phyloP scores from a whole-genome alignment of 1,140 invertebrate genomes.

The Psix sp. region DNA sequence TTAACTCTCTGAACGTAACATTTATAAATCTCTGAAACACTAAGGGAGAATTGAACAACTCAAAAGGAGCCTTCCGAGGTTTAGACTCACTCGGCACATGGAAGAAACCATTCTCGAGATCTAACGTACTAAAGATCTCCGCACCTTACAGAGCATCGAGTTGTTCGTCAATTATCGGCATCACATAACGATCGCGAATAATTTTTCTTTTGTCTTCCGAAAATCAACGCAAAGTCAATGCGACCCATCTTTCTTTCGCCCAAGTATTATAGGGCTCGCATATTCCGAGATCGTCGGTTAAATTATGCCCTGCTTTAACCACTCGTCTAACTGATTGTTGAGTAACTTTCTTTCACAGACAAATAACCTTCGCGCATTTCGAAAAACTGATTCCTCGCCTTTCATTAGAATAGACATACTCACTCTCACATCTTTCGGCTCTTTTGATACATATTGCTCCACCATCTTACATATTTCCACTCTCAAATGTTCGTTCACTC shows the following conservation, averaged over 20 bases:
- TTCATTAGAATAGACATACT: conserved; percentile 8
- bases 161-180: background rate
- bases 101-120: conserved; percentile 3
- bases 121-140: background rate
- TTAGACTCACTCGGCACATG: background rate
- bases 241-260: conserved; percentile 10
- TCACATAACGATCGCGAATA: background rate
- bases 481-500: background rate
- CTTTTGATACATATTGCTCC: background rate
- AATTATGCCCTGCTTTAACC: conserved; percentile 4
- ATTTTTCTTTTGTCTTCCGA: conserved; percentile 3
- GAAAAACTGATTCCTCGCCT: conserved; percentile 11
- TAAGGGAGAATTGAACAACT: background rate
- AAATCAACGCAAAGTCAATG: conserved; percentile 14
- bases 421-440: conserved; percentile 1
- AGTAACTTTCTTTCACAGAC: background rate
- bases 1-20: conserved; percentile 10
- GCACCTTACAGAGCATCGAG: background rate
- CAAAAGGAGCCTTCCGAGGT: background rate
- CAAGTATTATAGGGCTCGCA: conserved; percentile 14
- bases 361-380: conserved; percentile 6
- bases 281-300: background rate
- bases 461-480: background rate
- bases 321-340: background rate
- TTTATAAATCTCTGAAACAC: conserved; percentile 7